phyloP scores from a whole-genome alignment of 2,797 vertebrate genomes.

The Mionectes olivaceus region DNA sequence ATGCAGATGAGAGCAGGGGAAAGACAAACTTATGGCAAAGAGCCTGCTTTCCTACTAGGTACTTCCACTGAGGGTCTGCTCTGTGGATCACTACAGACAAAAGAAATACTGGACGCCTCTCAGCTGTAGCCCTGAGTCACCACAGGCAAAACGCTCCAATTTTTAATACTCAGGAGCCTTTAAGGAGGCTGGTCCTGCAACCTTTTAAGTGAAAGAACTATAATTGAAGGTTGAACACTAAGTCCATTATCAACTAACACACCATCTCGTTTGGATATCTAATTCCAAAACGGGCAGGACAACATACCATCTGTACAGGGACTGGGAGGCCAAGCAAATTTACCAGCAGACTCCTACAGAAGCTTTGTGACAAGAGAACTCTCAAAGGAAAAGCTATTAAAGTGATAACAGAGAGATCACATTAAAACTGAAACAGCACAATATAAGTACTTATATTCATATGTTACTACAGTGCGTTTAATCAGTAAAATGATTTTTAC shows the following conservation, averaged over 20 bases:
- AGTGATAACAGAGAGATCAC: not conserved
- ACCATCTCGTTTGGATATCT: not conserved
- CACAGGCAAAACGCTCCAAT: fast-evolving
- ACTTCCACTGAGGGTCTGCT: not conserved
- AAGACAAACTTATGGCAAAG: not conserved
- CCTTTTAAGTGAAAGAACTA: not conserved
- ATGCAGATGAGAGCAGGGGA: not conserved
- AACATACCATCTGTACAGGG: not conserved
- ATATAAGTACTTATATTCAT: not conserved
- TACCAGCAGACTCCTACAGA: not conserved
- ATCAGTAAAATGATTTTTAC: not conserved
- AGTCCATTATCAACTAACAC: fast-evolving
- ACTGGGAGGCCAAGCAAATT: not conserved
- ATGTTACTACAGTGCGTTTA: not conserved
- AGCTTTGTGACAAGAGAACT: not conserved
- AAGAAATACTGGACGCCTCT: fast-evolving
- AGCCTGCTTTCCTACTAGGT: not conserved
- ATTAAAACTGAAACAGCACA: not conserved
- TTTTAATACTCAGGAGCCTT: not conserved
- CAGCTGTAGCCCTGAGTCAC: not conserved
- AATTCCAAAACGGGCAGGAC: not conserved
- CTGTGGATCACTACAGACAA: not conserved
- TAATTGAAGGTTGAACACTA: not conserved
- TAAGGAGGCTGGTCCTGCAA: not conserved
- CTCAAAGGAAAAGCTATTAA: not conserved